Evolutionary conservation across 2,113 vertebrate species (phyloP), one percentile per base, ranked within the genome.

Genomic region (Lycocorax pyrrhopterus): DNA sequence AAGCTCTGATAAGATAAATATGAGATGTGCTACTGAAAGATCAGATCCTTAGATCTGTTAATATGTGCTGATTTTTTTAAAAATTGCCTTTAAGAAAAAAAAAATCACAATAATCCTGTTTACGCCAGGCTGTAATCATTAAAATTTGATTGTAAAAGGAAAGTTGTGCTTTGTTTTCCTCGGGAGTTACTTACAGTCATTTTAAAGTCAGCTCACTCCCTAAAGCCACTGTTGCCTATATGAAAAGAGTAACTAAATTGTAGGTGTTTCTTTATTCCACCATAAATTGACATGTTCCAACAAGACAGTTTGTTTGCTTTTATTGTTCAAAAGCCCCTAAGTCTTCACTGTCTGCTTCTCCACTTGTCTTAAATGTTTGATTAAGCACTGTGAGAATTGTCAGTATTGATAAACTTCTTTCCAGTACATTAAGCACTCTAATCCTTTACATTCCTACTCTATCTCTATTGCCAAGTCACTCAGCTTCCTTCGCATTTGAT

Each of bases 311-410:
- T 98, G 96, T 98, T 98, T 97, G 87, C 92, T 97, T 97, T 96
- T 94, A 89, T 97, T 97, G 97, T 96, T 75, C 89, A 86, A 87
- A 89, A 93, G 90, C 87, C 73, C 78, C 82, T 55, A 96, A 96
- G 87, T 88, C 94, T 93, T 78, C 69, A 64, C 96, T 90, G 58
- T 97, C 97, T 97, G 92, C 95, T 79, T 95, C 90, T 97, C 95
- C 90, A 88, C 93, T 97, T 96, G 93, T 94, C 95, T 97, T 97
- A 96, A 97, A 95, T 97, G 97, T 98, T 98, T 98, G 97, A 98
- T 98, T 97, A 97, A 98, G 96, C 95, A 93, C 95, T 94, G 95
- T 97, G 96, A 98, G 97, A 97, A 97, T 97, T 98, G 98, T 98
- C 97, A 97, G 94, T 97, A 97, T 97, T 85, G 67, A 97, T 98